Base-by-base conservation (phyloP, 2,113 vertebrate species). In the Lathamus discolor region DNA sequence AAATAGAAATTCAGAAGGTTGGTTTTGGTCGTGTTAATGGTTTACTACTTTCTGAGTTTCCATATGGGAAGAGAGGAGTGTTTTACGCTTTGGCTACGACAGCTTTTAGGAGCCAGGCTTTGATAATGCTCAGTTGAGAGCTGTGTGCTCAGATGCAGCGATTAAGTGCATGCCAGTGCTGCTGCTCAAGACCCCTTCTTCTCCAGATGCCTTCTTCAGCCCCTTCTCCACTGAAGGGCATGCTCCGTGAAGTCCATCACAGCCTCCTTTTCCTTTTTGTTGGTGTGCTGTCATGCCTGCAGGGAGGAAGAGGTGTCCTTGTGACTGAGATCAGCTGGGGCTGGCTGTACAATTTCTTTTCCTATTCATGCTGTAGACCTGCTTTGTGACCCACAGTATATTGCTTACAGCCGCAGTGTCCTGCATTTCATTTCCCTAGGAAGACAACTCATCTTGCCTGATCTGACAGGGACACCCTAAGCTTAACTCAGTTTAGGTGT, bases 1-100 rank as follows among this genome's bases (percentile, higher is more conserved):
- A 96, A 89, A 94, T 22, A 97, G 77, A 91, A 66, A 83, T 74
- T 61, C 46, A 80, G 78, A 93, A 97, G 87, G 88, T 95, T 94
- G 55, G 15, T 48, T 86, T 93, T 92, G 80, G 59, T 67, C 18
- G 4, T 0, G 97, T 98, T 98, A 98, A 98, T 98, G 72, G 98
- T 98, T 97, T 92, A 98, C 98, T 96, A 27, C 31, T 91, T 78
- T 92, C 76, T 25, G 88, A 74, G 86, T 93, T 95, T 91, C 64
- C 48, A 22, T 28, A 1, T 59, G 72, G 76, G 57, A 62, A 52
- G 66, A 39, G 80, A 83, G 35, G 78, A 91, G 95, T 85, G 81
- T 95, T 97, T 97, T 96, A 92, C 3, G 0, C 59, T 93, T 83
- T 10, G 57, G 52, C 90, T 87, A 6, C 52, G 49, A 5, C 9